phyloP scores from a whole-genome alignment of 2,113 vertebrate species.

The Camelus dromedarius region DNA sequence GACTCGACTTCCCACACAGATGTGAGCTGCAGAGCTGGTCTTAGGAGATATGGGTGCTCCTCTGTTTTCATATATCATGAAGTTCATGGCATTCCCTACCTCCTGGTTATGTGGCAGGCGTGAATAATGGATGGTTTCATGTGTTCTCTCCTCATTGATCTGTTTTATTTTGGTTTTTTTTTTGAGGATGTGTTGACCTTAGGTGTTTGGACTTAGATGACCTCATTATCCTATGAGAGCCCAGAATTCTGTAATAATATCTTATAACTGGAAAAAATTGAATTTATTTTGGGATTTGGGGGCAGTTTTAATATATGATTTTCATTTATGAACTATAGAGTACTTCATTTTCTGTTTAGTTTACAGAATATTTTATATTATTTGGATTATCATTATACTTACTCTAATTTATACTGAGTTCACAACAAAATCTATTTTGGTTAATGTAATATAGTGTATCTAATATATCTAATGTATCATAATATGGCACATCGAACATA shows the following conservation, averaged over 20 bases:
- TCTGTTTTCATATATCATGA: background rate
- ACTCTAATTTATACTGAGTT: background rate
- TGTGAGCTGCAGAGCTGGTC: background rate
- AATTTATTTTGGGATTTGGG: background rate
- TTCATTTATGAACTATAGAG: background rate
- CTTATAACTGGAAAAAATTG: background rate
- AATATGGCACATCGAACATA: background rate
- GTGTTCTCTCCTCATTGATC: background rate
- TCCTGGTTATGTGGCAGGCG: background rate
- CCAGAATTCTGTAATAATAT: background rate
- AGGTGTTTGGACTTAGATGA: background rate
- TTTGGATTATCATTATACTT: background rate
- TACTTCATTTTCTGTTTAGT: background rate
- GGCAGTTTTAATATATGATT: background rate
- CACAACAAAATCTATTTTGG: conserved; percentile 33
- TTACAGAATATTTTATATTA: background rate
- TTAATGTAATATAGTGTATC: background rate
- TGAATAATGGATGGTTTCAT: background rate
- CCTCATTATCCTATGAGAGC: background rate
- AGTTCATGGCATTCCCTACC: background rate
- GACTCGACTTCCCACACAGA: background rate
- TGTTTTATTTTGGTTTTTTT: background rate
- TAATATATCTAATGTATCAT: background rate
- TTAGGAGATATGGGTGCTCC: background rate
- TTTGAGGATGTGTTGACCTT: background rate